Conservation (phyloP, 92 coral and sea anemone species). For the Palythoa grandiflora region DNA sequence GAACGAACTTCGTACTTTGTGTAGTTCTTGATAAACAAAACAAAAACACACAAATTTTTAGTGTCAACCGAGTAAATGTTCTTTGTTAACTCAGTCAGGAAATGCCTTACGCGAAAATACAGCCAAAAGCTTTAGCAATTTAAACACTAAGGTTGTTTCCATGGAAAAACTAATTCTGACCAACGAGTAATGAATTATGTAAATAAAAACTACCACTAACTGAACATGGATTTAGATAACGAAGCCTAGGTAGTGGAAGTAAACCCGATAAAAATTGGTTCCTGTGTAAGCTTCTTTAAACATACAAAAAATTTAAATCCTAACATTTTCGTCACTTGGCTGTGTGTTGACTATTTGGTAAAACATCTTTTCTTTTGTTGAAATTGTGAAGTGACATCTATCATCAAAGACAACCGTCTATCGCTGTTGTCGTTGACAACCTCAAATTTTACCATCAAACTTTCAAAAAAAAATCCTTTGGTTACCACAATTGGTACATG, state of each 20-base stretch:
- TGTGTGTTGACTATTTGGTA: neutral
- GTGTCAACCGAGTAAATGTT: neutral
- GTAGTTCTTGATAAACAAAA: neutral
- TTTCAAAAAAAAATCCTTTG: neutral
- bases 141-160: neutral
- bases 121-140: neutral
- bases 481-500: neutral
- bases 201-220: neutral
- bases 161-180: slow-evolving; percentile 18
- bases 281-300: neutral
- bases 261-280: neutral
- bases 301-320: neutral
- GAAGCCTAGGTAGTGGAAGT: neutral
- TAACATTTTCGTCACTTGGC: neutral
- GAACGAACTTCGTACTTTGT: neutral
- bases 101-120: neutral
- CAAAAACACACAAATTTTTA: neutral
- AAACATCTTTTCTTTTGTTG: slow-evolving; percentile 26
- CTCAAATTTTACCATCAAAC: neutral
- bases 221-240: neutral
- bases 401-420: neutral
- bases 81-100: neutral
- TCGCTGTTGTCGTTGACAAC: neutral
- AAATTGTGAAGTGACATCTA: slow-evolving; percentile 17
- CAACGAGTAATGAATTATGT: slow-evolving; percentile 30